These are phyloP conservation scores for Tiliacea citrago DNA, from an alignment of 2,888 invertebrate genomes.

Conservation along the genomic window DNA sequence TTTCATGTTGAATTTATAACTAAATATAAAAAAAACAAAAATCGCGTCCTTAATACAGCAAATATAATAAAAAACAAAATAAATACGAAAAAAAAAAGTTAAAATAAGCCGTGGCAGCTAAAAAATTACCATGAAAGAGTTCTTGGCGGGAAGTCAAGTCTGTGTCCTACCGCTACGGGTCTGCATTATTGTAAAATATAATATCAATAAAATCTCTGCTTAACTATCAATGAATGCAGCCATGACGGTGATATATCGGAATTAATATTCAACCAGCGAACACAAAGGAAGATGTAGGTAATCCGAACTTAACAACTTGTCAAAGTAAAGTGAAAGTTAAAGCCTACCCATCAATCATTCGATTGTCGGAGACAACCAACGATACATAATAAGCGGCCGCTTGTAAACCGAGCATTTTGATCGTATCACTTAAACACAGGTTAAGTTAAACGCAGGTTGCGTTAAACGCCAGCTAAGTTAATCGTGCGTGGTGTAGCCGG, in stretches of 20 bases:
- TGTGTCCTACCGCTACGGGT: too few relatives aligned
- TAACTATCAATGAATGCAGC: background rate
- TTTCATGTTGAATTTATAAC: too few relatives aligned
- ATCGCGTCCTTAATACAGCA: too few relatives aligned
- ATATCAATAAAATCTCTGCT: too few relatives aligned
- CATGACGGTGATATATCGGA: slow-evolving; percentile 4
- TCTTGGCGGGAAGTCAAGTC: too few relatives aligned
- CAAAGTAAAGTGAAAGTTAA: slow-evolving; percentile 58
- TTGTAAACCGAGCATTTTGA: slow-evolving; percentile 35
- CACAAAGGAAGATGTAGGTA: slow-evolving; percentile 33
- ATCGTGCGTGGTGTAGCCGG: slow-evolving; percentile 30
- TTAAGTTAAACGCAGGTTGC: slow-evolving; percentile 38
- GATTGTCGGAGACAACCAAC: slow-evolving; percentile 46
- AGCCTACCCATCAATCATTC: slow-evolving; percentile 52
- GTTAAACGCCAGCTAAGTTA: slow-evolving; percentile 32
- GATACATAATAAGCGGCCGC: slow-evolving; percentile 51
- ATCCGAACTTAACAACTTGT: slow-evolving; percentile 52
- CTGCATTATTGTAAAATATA: too few relatives aligned
- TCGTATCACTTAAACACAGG: slow-evolving; percentile 45
- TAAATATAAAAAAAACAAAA: too few relatives aligned
- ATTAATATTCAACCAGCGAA: slow-evolving; percentile 23
- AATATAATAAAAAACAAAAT: too few relatives aligned
- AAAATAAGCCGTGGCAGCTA: too few relatives aligned
- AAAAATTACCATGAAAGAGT: too few relatives aligned
- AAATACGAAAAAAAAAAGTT: too few relatives aligned